A percentile compares a stretch with the other conserved stretches of the same genome.
These are phyloP conservation scores for Chymomyza caudatula DNA, from an alignment of 2,888 invertebrate genomes.

Conservation along the genomic window DNA sequence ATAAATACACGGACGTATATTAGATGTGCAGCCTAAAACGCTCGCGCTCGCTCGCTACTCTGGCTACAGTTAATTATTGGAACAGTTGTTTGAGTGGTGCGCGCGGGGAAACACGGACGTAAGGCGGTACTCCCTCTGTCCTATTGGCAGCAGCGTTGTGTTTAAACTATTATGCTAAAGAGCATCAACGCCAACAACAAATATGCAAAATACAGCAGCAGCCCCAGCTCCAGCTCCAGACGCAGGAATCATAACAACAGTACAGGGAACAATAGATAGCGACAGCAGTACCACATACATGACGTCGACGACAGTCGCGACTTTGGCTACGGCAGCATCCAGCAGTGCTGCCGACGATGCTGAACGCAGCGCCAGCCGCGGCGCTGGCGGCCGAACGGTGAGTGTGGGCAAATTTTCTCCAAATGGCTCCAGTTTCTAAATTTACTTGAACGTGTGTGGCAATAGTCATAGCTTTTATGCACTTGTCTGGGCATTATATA, in stretches of 20 bases:
- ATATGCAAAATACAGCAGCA: slow-evolving; percentile 40
- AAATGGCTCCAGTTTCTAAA: neutral
- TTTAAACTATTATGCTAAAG: slow-evolving; percentile 47
- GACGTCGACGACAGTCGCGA: neutral
- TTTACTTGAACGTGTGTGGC: too few relatives aligned
- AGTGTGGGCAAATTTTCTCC: slow-evolving; percentile 14
- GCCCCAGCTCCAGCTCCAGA: slow-evolving; percentile 2
- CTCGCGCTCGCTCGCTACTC: too few relatives aligned
- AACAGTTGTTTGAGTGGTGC: slow-evolving; percentile 44
- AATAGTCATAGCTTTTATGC: slow-evolving; percentile 11
- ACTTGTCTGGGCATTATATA: slow-evolving; percentile 48
- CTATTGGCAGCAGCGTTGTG: slow-evolving; percentile 33
- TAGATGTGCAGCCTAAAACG: neutral
- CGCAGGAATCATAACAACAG: neutral
- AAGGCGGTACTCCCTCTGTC: neutral
- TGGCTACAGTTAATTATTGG: neutral
- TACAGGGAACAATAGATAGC: slow-evolving; percentile 4
- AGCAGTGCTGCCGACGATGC: neutral
- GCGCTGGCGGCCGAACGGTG: slow-evolving; percentile 31
- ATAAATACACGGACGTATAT: neutral
- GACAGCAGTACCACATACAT: neutral
- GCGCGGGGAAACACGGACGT: slow-evolving; percentile 42
- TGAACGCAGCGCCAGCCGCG: neutral
- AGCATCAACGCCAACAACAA: slow-evolving; percentile 41
- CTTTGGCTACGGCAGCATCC: neutral